Percentiles rank a stretch among this genome's conserved stretches.
These are phyloP conservation scores for Troides oblongomaculatus DNA, from an alignment of 2,888 invertebrate genomes.

Conservation along the genomic window DNA sequence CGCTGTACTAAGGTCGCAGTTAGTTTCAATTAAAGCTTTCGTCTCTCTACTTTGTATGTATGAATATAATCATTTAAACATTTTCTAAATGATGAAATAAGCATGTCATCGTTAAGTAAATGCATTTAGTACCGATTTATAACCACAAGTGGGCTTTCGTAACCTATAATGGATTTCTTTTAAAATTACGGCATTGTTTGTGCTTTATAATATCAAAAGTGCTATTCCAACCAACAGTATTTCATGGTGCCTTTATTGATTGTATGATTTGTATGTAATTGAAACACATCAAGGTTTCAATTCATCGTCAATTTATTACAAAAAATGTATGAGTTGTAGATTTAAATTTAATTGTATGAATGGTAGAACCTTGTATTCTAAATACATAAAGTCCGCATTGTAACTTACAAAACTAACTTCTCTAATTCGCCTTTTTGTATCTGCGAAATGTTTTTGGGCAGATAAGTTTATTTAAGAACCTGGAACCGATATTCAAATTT, in stretches of 20 bases:
- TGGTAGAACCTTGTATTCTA: background rate
- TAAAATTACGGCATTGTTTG: conserved; percentile 1
- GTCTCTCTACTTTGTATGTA: no score
- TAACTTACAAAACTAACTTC: no score
- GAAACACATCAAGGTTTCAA: conserved; percentile 22
- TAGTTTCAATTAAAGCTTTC: no score
- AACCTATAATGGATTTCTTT: background rate
- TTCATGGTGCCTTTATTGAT: background rate
- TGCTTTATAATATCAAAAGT: background rate
- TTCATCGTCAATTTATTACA: conserved; percentile 10
- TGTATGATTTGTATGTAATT: conserved; percentile 11
- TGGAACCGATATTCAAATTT: no score
- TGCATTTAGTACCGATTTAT: conserved; percentile 1
- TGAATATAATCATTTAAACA: background rate
- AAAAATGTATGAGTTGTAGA: background rate
- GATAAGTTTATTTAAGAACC: no score
- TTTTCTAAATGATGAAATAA: background rate
- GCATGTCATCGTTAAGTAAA: background rate
- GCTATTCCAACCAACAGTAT: background rate
- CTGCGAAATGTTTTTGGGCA: no score
- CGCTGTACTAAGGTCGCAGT: no score
- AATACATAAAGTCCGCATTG: background rate
- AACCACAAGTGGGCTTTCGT: background rate
- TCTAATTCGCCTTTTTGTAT: no score
- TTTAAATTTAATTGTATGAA: background rate